These are phyloP conservation scores for Sarcophaga subvicina DNA, from an alignment of 2,888 invertebrate species.

Conservation along the genomic window DNA sequence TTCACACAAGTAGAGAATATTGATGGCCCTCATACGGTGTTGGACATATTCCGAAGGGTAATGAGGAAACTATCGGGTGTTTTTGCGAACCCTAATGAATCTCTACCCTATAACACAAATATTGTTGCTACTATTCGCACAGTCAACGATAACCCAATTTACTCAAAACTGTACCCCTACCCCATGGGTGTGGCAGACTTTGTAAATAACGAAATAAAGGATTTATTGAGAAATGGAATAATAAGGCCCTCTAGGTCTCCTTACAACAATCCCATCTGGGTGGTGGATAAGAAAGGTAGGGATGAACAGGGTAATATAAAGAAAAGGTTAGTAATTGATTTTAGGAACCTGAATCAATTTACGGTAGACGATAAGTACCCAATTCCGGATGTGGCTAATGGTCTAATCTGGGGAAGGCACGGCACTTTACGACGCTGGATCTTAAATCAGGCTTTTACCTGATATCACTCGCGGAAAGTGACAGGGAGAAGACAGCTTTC, in stretches of 20 bases:
- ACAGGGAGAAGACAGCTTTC: constrained; percentile 53
- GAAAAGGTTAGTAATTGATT: constrained; percentile 47
- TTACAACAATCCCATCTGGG: constrained; percentile 39
- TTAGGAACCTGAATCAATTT: constrained; percentile 46
- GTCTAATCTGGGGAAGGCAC: constrained; percentile 48
- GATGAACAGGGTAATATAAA: constrained; percentile 48
- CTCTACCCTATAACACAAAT: constrained; percentile 40
- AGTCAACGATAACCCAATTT: constrained; percentile 38
- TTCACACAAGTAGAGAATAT: constrained; percentile 60
- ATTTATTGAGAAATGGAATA: constrained; percentile 37
- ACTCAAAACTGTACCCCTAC: constrained; percentile 43
- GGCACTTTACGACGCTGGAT: constrained; percentile 45
- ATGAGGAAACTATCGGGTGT: constrained; percentile 18
- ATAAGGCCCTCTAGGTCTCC: constrained; percentile 55
- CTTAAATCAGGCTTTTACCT: constrained; percentile 63
- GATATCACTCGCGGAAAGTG: constrained; percentile 51
- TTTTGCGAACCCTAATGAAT: constrained; percentile 40
- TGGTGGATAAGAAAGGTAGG: constrained; percentile 57
- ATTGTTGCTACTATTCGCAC: constrained; percentile 48
- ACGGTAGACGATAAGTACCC: constrained; percentile 54
- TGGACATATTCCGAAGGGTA: not conserved
- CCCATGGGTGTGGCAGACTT: constrained; percentile 52
- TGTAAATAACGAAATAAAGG: constrained; percentile 39
- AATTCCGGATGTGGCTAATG: constrained; percentile 45
- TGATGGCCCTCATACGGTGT: constrained; percentile 21